phyloP scores from a whole-genome alignment of 2,888 invertebrate species.

The Malthinus seriepunctatus region DNA sequence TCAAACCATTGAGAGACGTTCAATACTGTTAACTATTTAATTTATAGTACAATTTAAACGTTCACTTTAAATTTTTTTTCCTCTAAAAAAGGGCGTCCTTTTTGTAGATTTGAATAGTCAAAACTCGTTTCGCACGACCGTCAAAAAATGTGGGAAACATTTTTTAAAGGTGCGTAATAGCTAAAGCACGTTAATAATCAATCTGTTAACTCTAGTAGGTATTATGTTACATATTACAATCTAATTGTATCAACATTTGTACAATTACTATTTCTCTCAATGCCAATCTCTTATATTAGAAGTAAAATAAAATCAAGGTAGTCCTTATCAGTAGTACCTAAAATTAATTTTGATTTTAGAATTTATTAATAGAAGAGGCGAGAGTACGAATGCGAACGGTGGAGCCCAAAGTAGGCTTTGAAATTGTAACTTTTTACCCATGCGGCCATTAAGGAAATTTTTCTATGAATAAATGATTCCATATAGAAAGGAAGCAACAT shows the following conservation, averaged over 20 bases:
- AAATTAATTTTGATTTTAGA: neutral
- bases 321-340: slow-evolving; percentile 23
- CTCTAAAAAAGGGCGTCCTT: neutral
- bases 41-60: no score
- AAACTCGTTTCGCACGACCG: neutral
- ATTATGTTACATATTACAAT: slow-evolving; percentile 45
- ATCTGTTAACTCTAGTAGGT: slow-evolving; percentile 35
- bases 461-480: no score
- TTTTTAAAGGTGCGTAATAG: slow-evolving; percentile 29
- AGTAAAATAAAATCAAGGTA: slow-evolving; percentile 46
- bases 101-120: neutral
- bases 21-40: no score
- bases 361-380: neutral
- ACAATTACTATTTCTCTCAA: slow-evolving; percentile 50
- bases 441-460: no score
- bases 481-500: no score
- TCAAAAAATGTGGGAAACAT: slow-evolving; percentile 17
- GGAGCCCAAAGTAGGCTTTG: no score
- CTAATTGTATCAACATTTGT: slow-evolving; percentile 50
- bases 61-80: no score
- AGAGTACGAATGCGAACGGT: no score
- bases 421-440: no score
- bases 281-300: slow-evolving; percentile 46
- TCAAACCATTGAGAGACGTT: no score
- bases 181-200: slow-evolving; percentile 33